A percentile compares a stretch with the other conserved stretches of the same genome.
Conservation (phyloP, 2,797 vertebrate genomes). For the Paguma larvata region DNA sequence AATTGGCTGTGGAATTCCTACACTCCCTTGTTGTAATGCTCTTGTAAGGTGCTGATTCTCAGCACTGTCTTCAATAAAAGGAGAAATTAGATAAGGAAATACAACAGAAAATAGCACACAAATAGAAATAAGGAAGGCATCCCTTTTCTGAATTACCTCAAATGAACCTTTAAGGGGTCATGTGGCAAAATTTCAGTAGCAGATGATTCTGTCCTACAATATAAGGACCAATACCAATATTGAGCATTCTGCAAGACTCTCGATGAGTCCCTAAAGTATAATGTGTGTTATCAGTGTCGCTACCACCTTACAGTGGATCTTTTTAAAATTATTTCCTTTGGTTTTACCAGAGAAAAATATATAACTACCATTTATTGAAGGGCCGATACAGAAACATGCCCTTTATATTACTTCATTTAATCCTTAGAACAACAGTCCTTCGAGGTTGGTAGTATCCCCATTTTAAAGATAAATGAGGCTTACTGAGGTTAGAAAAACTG, state of each 20-base stretch:
- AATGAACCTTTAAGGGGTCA: slow-evolving; percentile 43
- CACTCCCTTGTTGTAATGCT: background rate
- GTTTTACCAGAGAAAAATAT: slow-evolving; percentile 2
- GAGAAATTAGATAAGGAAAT: slow-evolving; percentile 66
- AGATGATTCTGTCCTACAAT: slow-evolving; percentile 44
- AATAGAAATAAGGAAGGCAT: slow-evolving; percentile 47
- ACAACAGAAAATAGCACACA: slow-evolving; percentile 58
- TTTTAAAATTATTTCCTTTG: background rate
- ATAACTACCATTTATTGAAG: background rate
- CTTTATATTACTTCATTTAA: background rate
- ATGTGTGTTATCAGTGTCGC: rapidly evolving
- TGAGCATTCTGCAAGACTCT: background rate
- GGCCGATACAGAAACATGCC: background rate
- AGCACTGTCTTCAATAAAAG: slow-evolving; percentile 60
- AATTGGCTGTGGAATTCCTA: slow-evolving; percentile 54
- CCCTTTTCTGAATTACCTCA: slow-evolving; percentile 63
- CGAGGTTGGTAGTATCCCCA: background rate
- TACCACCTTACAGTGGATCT: background rate
- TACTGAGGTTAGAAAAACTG: background rate
- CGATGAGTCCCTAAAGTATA: background rate
- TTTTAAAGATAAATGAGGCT: background rate
- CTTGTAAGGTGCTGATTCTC: slow-evolving; percentile 54
- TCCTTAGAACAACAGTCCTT: background rate
- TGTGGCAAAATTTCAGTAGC: slow-evolving; percentile 22
- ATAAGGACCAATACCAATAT: background rate